phyloP scores from a whole-genome alignment of 2,113 vertebrate genomes.

The Istiophorus platypterus region DNA sequence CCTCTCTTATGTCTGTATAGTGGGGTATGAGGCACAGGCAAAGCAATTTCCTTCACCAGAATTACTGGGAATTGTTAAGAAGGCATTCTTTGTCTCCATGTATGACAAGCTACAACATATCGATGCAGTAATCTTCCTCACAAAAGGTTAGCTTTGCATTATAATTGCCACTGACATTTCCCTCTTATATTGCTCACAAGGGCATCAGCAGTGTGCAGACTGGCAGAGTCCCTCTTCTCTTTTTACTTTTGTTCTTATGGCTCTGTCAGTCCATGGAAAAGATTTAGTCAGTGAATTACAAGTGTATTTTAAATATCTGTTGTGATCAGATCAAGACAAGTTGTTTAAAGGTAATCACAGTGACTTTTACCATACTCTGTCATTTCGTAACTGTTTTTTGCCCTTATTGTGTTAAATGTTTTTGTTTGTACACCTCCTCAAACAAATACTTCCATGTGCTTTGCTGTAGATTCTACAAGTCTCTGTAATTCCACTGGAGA shows the following conservation, averaged over 20 bases:
- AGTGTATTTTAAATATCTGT: background rate
- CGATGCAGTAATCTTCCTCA: constrained; percentile 69
- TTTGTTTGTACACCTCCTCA: background rate
- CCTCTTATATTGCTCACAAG: constrained; percentile 56
- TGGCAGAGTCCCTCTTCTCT: background rate
- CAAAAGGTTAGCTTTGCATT: constrained; percentile 83
- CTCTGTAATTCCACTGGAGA: no score
- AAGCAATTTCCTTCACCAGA: constrained; percentile 32
- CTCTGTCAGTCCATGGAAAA: background rate
- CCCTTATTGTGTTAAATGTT: background rate
- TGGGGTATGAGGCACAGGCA: background rate
- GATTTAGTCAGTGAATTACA: background rate
- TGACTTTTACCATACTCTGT: background rate
- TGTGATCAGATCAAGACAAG: background rate
- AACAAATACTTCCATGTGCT: background rate
- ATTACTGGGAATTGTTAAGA: constrained; percentile 38
- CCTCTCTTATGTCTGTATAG: background rate
- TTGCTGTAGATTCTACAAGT: no score
- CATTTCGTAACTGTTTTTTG: background rate
- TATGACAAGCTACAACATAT: constrained; percentile 69
- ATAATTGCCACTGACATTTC: constrained; percentile 80
- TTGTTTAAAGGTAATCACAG: background rate
- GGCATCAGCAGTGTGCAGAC: constrained; percentile 39
- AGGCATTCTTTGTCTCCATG: constrained; percentile 44
- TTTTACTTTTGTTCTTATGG: background rate